Base-by-base conservation (phyloP, 1,140 invertebrate species). In the Drosophila ficusphila region DNA sequence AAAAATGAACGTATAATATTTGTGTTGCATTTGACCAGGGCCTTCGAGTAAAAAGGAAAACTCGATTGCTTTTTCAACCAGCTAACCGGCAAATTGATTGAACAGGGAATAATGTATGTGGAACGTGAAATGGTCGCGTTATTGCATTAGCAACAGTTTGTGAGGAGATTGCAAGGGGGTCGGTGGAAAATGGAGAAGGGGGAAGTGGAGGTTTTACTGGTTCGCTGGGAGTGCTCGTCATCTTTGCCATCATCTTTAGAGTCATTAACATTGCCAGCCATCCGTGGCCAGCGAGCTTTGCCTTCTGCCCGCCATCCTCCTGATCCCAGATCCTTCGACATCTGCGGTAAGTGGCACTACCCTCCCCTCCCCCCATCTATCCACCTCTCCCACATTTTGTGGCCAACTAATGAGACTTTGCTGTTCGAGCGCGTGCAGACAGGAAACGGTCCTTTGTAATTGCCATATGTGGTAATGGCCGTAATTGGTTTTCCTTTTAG, bases 401-500 rank as follows among this genome's bases (percentile, higher is more conserved):
- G 73, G 73, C 68, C 72, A 86, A 86, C 81, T 86, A 86, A 86
- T 86, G 81, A 86, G 81, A 88, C 76, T 88, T 86, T 86, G 81
- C 82, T 86, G 81, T 86, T 85, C 47, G 39, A 64, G 76, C 65
- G 72, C 79, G 76, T 76, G 76, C 71, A 65, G 54, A 57, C 71
- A 58, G 60, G 51, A 44, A 67, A 83, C 73, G 81, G 83, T 88
- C 61, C 57, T 71, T 81, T 86, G 82, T 86, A 86, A 86, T 86
- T 88, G 81, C 81, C 81, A 88, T 73, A 86, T 86, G 81, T 86
- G 81, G 81, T 86, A 86, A 86, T 86, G 76, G 81, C 54, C 73
- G 81, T 86, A 86, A 86, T 86, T 86, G 81, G 81, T 86, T 86
- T 86, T 86, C 81, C 81, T 86, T 81, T 88, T 86, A 76, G 72